A percentile compares a stretch with the other conserved stretches of the same genome.
Conservation (phyloP, 2,113 vertebrate species). For the Cavia aperea region DNA sequence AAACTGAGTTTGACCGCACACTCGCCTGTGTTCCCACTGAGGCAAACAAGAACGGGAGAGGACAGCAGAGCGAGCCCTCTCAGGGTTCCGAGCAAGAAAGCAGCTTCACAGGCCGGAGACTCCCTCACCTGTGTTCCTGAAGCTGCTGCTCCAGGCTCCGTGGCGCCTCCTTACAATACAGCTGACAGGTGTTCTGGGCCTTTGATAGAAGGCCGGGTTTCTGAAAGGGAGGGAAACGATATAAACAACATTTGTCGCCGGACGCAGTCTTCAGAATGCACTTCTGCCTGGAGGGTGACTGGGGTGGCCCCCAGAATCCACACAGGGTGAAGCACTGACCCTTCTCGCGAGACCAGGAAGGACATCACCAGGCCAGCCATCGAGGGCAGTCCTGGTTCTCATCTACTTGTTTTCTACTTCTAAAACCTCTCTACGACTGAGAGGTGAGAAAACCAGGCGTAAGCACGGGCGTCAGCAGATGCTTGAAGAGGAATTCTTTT, state of each 20-base stretch:
- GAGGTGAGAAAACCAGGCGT: not conserved
- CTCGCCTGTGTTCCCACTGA: not conserved
- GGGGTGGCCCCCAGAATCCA: not conserved
- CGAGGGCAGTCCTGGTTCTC: not conserved
- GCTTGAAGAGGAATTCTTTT: not conserved
- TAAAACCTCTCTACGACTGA: not conserved
- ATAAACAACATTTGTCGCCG: not conserved
- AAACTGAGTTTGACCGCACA: not conserved
- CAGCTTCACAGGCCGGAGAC: not conserved
- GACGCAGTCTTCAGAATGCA: not conserved
- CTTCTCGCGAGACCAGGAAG: not conserved
- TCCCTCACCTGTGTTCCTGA: constrained; percentile 92
- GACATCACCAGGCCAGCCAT: too few species aligned
- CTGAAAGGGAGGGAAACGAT: constrained; percentile 71
- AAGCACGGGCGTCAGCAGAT: not conserved
- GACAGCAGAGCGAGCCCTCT: not conserved
- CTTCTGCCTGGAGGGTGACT: not conserved
- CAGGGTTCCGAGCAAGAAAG: not conserved
- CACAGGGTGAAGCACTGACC: not conserved
- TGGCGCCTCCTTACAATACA: constrained; percentile 92
- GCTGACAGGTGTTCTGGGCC: constrained; percentile 89
- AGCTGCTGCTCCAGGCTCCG: constrained; percentile 97
- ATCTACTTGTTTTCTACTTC: not conserved
- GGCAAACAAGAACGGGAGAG: not conserved
- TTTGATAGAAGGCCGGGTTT: constrained; percentile 86